Conservation (phyloP, 2,888 invertebrate genomes). For the Lasioglossum pauxillum region DNA sequence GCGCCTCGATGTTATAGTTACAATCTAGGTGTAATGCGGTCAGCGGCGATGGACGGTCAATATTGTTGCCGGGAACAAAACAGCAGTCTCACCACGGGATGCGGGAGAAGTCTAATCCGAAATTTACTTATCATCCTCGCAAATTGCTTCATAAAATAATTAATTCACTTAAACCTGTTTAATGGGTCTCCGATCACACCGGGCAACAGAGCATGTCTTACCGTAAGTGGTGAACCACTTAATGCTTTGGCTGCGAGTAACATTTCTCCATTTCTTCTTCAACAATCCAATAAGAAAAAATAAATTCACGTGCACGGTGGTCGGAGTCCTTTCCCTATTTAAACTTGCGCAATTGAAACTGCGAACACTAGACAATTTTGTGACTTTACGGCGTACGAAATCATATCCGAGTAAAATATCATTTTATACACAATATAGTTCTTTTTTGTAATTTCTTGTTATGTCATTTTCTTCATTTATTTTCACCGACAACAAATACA, state of each 20-base stretch:
- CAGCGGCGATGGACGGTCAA: background rate
- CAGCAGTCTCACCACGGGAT: constrained; percentile 22
- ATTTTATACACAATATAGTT: background rate
- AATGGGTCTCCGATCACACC: constrained; percentile 3
- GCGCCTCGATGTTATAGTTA: background rate
- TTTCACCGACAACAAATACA: background rate
- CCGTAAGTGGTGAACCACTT: constrained; percentile 13
- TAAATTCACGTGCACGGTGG: background rate
- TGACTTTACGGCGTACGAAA: no score
- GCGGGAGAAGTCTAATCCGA: constrained; percentile 17
- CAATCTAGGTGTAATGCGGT: background rate
- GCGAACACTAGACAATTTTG: background rate
- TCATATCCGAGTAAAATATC: background rate
- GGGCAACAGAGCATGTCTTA: background rate
- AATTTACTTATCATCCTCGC: constrained; percentile 38
- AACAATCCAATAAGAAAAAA: background rate
- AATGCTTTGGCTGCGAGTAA: background rate
- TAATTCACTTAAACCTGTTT: constrained; percentile 20
- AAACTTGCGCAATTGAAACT: background rate
- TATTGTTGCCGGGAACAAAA: constrained; percentile 35
- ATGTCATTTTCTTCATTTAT: background rate
- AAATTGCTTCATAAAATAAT: constrained; percentile 41
- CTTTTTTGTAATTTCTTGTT: background rate
- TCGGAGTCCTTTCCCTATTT: background rate
- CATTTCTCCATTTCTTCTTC: background rate